Evolutionary conservation across 2,113 vertebrate genomes (phyloP), one percentile per base, ranked within the genome.

Genomic region (Scomber colias): DNA sequence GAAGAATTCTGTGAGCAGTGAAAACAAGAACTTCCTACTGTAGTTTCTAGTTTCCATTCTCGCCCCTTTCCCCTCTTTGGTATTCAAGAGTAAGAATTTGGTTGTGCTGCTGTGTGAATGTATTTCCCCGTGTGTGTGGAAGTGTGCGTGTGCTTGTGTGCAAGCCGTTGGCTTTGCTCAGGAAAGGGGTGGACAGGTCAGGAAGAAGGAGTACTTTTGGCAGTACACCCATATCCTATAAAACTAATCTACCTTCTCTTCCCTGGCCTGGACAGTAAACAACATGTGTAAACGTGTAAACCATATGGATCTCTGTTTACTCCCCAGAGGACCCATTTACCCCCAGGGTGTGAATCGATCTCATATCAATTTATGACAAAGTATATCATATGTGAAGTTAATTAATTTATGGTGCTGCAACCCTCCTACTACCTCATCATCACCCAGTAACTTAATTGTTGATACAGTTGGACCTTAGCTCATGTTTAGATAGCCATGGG

Each of bases 381-480:
- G 21, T 31, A 21, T 35, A 77, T 60, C 48, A 67, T 49, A 12
- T 46, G 62, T 67, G 14, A 74, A 77, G 62, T 19, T 2, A 48
- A 51, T 55, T 13, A 9, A 62, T 69, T 31, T 46, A 21, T 65
- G 14, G 27, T 51, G 12, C 50, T 51, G 14, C 7, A 9, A 57
- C 56, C 54, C 64, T 44, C 71, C 27, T 51, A 50, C 45, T 69
- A 68, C 67, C 72, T 87, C 74, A 81, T 87, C 75, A 87, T 79
- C 87, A 83, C 77, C 64, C 45, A 65, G 65, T 75, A 75, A 50
- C 62, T 53, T 63, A 54, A 70, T 67, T 90, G 91, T 92, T 92
- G 91, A 91, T 91, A 90, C 91, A 93, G 92, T 93, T 92, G 91
- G 88, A 83, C 68, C 82, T 82, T 61, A 75, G 65, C 84, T 89